Evolutionary conservation across 1,140 invertebrate genomes (phyloP), one percentile per base, ranked within the genome.

Genomic region (Pogonomyrmex californicus): DNA sequence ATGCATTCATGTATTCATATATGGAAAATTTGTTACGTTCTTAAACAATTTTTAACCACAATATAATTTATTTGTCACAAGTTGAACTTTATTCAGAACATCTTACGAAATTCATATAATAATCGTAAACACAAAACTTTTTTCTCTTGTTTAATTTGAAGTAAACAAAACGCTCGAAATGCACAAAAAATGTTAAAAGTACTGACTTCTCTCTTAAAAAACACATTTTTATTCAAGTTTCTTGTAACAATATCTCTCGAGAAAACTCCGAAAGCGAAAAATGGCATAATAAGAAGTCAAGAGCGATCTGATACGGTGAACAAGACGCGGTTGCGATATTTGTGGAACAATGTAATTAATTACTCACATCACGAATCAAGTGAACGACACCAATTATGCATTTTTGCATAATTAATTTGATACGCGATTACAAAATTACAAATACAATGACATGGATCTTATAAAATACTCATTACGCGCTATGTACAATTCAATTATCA

Each of bases 391-490:
- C 47, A 4, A 36, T 58, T n/a, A 17, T 23, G 7, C 10, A 47
- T 12, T n/a, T 2, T 14, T 10, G 38, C 14, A 33, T 4, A 17
- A 58, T 73, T 82, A 82, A 71, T 82, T 71, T 68, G n/a, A 7
- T 1, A 6, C 1, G 0, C 5, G 5, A 82, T 71, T 36, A 12
- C 66, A 3, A 44, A 79, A 82, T 71, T 36, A 7, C 66, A 3
- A 44, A 79, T 38, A 47, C 17, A 9, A 54, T 30, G 6, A 41
- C 12, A 12, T 30, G 9, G 4, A 82, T 82, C 36, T 47, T 44
- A 58, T 51, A 12, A 14, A 44, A 4, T 23, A 23, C 17, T 12
- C 14, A n/a, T 41, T 36, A 41, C 9, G 23, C 51, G 5, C 9
- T 44, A 33, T 14, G 14, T 4, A 23, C 36, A 33, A 12, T 41